These are phyloP conservation scores for Harpagoxenus sublaevis DNA, from an alignment of 2,888 invertebrate species.

Conservation along the genomic window DNA sequence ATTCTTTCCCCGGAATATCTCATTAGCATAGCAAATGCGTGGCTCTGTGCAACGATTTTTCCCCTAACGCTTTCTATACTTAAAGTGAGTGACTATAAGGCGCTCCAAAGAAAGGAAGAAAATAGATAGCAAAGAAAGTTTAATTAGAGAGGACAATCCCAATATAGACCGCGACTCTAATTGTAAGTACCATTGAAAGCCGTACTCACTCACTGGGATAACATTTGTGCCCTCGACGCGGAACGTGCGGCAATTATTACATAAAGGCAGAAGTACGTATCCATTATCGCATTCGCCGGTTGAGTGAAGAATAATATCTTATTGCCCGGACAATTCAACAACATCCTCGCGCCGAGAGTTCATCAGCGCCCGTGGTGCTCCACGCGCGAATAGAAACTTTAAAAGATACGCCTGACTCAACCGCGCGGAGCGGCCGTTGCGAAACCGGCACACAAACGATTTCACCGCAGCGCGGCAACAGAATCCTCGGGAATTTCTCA, in stretches of 20 bases:
- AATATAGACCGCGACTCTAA: not conserved
- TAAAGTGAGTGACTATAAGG: not conserved
- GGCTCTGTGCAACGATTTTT: not conserved
- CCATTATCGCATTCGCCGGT: constrained; percentile 27
- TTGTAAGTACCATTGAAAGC: not conserved
- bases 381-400: constrained; percentile 53
- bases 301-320: constrained; percentile 10
- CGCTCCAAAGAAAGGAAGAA: not conserved
- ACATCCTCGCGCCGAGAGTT: constrained; percentile 39
- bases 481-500: constrained; percentile 57
- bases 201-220: not conserved
- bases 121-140: constrained; percentile 28
- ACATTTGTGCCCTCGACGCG: not conserved
- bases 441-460: constrained; percentile 67
- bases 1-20: constrained; percentile 5
- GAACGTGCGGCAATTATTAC: constrained; percentile 29
- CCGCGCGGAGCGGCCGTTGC: constrained; percentile 54
- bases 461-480: constrained; percentile 58
- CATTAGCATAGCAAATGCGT: not conserved
- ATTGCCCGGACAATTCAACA: constrained; percentile 10
- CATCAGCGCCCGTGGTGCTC: constrained; percentile 36
- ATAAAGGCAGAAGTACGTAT: constrained; percentile 17
- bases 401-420: constrained; percentile 58
- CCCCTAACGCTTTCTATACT: not conserved
- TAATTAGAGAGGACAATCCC: not conserved